Percentiles rank a stretch among this genome's conserved stretches.
These are phyloP conservation scores for Latrodectus elegans DNA, from an alignment of 2,888 invertebrate species.

Conservation along the genomic window DNA sequence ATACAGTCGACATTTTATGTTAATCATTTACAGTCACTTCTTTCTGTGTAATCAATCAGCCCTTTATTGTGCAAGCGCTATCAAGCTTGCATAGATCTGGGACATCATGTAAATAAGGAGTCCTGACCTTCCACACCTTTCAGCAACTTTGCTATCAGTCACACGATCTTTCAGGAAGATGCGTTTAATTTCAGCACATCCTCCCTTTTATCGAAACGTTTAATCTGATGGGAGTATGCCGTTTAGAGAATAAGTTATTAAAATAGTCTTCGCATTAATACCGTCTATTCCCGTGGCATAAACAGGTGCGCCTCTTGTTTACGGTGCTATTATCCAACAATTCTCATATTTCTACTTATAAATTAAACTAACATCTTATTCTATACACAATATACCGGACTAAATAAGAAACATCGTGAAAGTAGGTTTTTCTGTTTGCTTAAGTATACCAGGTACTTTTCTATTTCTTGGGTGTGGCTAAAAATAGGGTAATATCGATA, in stretches of 20 bases:
- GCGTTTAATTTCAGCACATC: neutral
- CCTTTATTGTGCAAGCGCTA: too few relatives aligned
- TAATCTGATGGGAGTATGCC: slow-evolving; percentile 13
- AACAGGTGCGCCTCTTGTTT: neutral
- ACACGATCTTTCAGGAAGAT: neutral
- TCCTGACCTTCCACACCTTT: neutral
- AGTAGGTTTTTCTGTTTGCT: too few relatives aligned
- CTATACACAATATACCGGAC: too few relatives aligned
- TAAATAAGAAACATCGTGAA: too few relatives aligned
- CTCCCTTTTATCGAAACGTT: slow-evolving; percentile 30
- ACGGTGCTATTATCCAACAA: slow-evolving; percentile 1
- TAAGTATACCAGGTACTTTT: too few relatives aligned
- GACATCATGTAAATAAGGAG: neutral
- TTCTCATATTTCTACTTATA: slow-evolving; percentile 2
- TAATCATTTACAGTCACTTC: too few relatives aligned
- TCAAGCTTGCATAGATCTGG: too few relatives aligned
- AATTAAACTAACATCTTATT: neutral
- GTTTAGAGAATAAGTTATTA: slow-evolving; percentile 12
- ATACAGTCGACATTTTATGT: too few relatives aligned
- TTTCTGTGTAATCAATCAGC: too few relatives aligned
- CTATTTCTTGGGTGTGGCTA: too few relatives aligned
- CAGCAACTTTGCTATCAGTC: neutral
- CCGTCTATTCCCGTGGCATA: neutral
- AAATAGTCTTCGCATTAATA: slow-evolving; percentile 8
- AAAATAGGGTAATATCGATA: too few relatives aligned